phyloP scores from a whole-genome alignment of 2,888 invertebrate species.

The Drosophila yooni region DNA sequence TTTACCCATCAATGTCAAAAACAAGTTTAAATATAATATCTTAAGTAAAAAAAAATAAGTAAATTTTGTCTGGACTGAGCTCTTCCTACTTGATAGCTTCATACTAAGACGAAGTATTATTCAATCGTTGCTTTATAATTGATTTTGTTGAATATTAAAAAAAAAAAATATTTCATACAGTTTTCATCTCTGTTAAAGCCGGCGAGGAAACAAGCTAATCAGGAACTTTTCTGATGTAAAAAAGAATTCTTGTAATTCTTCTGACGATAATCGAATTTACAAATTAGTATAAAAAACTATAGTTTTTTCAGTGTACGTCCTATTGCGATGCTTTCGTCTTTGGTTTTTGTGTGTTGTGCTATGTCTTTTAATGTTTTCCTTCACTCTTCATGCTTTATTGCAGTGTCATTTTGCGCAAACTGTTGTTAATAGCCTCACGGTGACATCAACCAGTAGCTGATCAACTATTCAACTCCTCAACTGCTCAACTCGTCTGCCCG shows the following conservation, averaged over 20 bases:
- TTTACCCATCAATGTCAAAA: background rate
- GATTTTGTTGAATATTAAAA: background rate
- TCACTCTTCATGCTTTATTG: conserved; percentile 64
- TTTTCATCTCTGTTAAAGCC: background rate
- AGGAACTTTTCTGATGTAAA: background rate
- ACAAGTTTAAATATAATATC: background rate
- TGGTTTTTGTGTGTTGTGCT: background rate
- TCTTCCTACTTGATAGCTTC: too few relatives aligned
- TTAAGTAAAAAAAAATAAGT: background rate
- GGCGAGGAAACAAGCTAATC: background rate
- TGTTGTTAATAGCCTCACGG: conserved; percentile 75
- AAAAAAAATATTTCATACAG: background rate
- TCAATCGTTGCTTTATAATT: background rate
- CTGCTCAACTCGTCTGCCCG: background rate
- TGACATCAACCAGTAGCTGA: conserved; percentile 45
- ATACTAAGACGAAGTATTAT: too few relatives aligned
- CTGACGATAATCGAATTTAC: background rate
- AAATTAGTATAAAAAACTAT: background rate
- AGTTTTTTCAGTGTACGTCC: background rate
- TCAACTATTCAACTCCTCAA: background rate
- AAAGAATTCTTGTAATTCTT: background rate
- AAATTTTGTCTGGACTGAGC: background rate
- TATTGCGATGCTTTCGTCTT: background rate
- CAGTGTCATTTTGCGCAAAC: conserved; percentile 77
- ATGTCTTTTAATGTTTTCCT: conserved; percentile 65